Base-by-base conservation (phyloP, 2,888 invertebrate genomes). In the Oscheius onirici region DNA sequence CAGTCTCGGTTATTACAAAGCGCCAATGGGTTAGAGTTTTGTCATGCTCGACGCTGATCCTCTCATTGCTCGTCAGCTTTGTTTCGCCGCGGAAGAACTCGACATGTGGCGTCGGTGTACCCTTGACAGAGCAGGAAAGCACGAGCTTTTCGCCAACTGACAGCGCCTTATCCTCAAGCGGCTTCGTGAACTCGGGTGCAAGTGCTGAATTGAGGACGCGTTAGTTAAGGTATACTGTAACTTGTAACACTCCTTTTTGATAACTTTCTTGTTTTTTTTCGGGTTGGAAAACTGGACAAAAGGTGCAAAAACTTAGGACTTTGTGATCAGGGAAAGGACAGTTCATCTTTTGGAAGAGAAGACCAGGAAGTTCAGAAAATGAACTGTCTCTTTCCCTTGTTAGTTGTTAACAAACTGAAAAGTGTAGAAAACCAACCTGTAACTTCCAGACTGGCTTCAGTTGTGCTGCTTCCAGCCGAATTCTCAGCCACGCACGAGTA, bases 1-100 rank as follows among this genome's bases (percentile, higher is more conserved):
- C 75, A 65, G 74, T 69, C 22, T 76, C 61, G 24, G 90, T 88
- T 76, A 92, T 89, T 84, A 87, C 85, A 72, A 86, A 68, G 40
- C 86, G 69, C 86, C 86, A 86, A 72, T 86, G 86, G 28, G 83
- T 84, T 71, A 84, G 83, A 24, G 79, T 74, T 22, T 79, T 82
- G 69, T 86, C 86, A 71, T 86, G 86, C 69, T 86, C 86, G 26
- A 86, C 81, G 0, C 77, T 71, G 54, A 77, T 71, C 61, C 79
- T 52, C 44, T 74, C 71, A 6, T 75, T 71, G 3, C 79, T 78
- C 17, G 77, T 70, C 41, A 82, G 77, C 6, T 77, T 78, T 24
- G 75, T 73, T 13, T 74, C 72, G 67, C 70, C 82, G n/a, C 75
- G 71, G 69, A 71, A 87, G 81, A 87, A 86, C 63, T 86, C 85